Evolutionary conservation across 2,888 invertebrate species (phyloP).

Genomic region (Pediacus dermestoides): DNA sequence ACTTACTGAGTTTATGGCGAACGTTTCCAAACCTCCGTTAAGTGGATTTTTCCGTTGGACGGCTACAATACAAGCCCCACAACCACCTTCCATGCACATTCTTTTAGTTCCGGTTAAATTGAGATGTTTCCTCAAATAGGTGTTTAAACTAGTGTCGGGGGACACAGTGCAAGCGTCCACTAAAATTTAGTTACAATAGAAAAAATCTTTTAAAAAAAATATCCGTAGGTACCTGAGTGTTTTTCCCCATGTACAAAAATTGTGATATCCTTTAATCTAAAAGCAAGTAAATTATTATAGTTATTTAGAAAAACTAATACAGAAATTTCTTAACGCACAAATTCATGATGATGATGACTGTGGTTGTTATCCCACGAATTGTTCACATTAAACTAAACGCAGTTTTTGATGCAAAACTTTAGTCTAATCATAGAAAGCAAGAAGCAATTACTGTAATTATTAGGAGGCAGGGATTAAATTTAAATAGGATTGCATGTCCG

Average conservation of each 20-base stretch:
- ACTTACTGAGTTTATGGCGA: constrained; percentile 64
- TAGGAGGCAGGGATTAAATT: no score
- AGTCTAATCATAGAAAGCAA: no score
- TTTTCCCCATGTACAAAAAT: constrained; percentile 25
- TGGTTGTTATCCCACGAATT: no score
- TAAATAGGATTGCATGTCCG: no score
- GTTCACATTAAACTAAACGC: no score
- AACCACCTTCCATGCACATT: constrained; percentile 73
- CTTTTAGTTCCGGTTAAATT: constrained; percentile 65
- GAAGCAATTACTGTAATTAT: no score
- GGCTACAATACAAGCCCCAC: constrained; percentile 64
- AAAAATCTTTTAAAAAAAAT: neutral
- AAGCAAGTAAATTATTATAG: constrained; percentile 6
- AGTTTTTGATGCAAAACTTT: no score
- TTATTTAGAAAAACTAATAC: neutral
- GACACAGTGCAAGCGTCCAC: constrained; percentile 28
- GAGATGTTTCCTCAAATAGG: constrained; percentile 60
- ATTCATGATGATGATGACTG: constrained; percentile 4
- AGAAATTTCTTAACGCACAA: constrained; percentile 1
- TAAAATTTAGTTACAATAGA: constrained; percentile 26
- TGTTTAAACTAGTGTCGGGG: constrained; percentile 60
- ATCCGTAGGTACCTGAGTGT: constrained; percentile 20
- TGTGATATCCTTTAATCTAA: constrained; percentile 16
- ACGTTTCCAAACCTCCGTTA: constrained; percentile 51
- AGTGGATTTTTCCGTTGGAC: constrained; percentile 50